Conservation (phyloP, 2,113 vertebrate genomes). For the Erythrolamprus reginae region DNA sequence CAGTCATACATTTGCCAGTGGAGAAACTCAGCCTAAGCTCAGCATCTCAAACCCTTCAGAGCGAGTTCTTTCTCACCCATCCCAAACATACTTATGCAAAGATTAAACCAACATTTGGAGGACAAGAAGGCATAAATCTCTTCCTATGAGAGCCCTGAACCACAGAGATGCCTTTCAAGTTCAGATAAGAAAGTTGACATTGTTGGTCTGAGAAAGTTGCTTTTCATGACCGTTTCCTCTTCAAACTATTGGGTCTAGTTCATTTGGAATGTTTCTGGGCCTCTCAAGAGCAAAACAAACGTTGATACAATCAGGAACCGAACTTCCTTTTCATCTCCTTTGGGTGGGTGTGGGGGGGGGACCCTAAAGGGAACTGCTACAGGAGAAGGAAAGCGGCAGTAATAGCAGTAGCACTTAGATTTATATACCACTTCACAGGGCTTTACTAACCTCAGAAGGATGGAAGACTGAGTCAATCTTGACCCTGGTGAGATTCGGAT, state of each 20-base stretch:
- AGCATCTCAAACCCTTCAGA: conserved; percentile 30
- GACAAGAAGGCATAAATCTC: conserved; percentile 47
- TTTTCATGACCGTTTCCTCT: conserved; percentile 42
- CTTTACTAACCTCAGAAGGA: too few relatives aligned
- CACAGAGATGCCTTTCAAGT: conserved; percentile 65
- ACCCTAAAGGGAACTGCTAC: neutral
- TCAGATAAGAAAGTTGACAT: conserved; percentile 65
- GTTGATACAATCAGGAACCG: neutral
- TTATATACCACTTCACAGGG: too few relatives aligned
- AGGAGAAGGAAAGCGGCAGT: neutral
- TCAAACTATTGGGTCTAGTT: neutral
- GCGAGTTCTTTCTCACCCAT: conserved; percentile 6
- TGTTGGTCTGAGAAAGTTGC: conserved; percentile 60
- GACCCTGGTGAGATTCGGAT: too few relatives aligned
- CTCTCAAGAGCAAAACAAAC: neutral
- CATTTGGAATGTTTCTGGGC: neutral
- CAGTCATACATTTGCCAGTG: conserved; percentile 15
- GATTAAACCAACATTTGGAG: conserved; percentile 53
- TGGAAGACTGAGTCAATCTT: too few relatives aligned
- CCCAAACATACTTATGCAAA: neutral
- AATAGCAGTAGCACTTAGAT: too few relatives aligned
- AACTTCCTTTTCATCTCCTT: neutral
- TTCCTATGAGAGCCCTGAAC: conserved; percentile 36
- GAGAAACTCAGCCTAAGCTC: conserved; percentile 34
- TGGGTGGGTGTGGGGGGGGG: too few relatives aligned